phyloP scores from a whole-genome alignment of 2,888 invertebrate species.

The Tillus elongatus region DNA sequence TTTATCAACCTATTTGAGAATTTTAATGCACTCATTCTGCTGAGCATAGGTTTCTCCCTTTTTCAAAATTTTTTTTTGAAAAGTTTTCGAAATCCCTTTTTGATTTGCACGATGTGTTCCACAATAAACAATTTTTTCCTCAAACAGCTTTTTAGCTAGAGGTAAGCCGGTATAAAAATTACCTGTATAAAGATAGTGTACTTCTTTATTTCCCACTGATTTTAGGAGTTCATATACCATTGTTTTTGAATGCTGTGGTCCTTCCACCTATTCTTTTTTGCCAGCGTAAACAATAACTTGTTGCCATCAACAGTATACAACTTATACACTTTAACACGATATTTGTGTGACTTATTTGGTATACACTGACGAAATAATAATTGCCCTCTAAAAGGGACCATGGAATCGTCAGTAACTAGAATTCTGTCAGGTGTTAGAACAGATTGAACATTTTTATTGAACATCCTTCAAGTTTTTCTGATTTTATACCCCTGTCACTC shows the following conservation, averaged over 20 bases:
- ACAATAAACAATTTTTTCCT: conserved; percentile 10
- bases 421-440: too few relatives aligned
- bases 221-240: conserved; percentile 9
- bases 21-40: conserved; percentile 6
- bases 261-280: conserved; percentile 6
- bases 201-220: conserved; percentile 5
- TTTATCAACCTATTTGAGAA: conserved; percentile 12
- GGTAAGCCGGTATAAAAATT: too few relatives aligned
- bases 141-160: conserved; percentile 6
- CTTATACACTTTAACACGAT: conserved; percentile 12
- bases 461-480: too few relatives aligned
- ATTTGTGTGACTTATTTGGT: too few relatives aligned
- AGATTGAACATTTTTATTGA: too few relatives aligned
- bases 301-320: conserved; percentile 12
- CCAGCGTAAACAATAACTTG: conserved; percentile 11
- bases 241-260: conserved; percentile 7
- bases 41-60: conserved; percentile 7
- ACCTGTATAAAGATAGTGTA: conserved; percentile 8
- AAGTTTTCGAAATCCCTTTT: conserved; percentile 6
- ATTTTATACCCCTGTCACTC: too few relatives aligned
- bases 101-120: conserved; percentile 7
- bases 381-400: too few relatives aligned
- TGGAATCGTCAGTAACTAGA: too few relatives aligned
- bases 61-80: conserved; percentile 7
- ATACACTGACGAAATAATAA: too few relatives aligned